These are phyloP conservation scores for Enteromius trimaculatus DNA, from an alignment of 2,797 vertebrate species.

Conservation along the genomic window DNA sequence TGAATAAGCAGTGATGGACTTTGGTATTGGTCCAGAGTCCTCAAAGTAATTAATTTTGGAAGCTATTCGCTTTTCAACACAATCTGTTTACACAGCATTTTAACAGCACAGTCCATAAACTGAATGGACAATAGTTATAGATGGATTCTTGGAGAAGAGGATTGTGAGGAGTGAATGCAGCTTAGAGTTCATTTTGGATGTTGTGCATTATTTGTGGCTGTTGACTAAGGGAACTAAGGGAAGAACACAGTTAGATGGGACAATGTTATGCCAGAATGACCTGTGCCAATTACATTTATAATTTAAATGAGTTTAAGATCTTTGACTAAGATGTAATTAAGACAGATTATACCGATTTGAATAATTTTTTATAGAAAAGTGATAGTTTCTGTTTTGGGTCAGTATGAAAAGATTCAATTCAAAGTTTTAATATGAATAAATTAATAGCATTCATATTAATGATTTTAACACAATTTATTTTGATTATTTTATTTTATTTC, in stretches of 20 bases:
- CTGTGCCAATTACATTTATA: neutral
- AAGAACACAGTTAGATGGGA: neutral
- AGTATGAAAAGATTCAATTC: neutral
- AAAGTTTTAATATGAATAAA: neutral
- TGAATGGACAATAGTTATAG: neutral
- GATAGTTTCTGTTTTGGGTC: neutral
- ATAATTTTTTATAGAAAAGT: neutral
- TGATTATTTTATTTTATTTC: no score
- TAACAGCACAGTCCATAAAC: slow-evolving; percentile 10
- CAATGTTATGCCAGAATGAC: neutral
- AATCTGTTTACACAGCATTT: slow-evolving; percentile 43
- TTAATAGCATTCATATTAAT: neutral
- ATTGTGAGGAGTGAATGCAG: neutral
- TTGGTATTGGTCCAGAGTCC: slow-evolving; percentile 30
- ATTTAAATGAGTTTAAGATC: neutral
- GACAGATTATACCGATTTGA: neutral
- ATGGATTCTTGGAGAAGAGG: slow-evolving; percentile 2
- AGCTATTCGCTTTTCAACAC: slow-evolving; percentile 37
- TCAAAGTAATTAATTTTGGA: slow-evolving; percentile 45
- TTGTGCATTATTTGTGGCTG: neutral
- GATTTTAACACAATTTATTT: neutral
- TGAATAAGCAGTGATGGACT: slow-evolving; percentile 17
- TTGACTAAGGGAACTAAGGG: neutral
- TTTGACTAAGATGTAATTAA: neutral
- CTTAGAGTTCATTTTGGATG: neutral